Evolutionary conservation across 1,140 invertebrate species (phyloP).

Genomic region (Geopemphigus sp.): DNA sequence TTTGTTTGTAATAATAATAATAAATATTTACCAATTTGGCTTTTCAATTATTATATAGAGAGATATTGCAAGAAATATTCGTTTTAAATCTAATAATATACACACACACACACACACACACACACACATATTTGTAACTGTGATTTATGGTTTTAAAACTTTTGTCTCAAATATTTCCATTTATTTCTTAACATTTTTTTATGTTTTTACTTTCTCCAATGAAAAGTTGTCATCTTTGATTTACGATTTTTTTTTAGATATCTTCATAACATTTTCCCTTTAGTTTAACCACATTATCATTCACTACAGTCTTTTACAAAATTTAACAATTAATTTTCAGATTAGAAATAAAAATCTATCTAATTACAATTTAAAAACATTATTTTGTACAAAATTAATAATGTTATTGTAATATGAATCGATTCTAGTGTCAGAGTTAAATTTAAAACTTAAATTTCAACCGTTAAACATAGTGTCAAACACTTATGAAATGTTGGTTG

Average conservation of each 20-base stretch:
- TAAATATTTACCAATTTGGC: neutral
- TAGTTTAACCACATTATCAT: neutral
- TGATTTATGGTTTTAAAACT: conserved; percentile 26
- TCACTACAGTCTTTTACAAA: neutral
- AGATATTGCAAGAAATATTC: neutral
- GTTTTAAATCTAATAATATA: neutral
- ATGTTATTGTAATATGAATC: too few species aligned
- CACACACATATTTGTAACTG: neutral
- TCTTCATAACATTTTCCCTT: neutral
- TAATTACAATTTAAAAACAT: neutral
- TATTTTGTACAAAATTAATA: too few species aligned
- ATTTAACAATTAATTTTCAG: neutral
- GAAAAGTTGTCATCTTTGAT: conserved; percentile 12
- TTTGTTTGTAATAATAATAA: neutral
- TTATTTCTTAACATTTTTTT: neutral
- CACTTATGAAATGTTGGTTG: too few species aligned
- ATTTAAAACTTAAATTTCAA: too few species aligned
- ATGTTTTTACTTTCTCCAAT: neutral
- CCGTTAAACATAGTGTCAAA: too few species aligned
- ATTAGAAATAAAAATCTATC: neutral
- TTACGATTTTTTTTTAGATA: conserved; percentile 9
- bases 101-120: too few species aligned
- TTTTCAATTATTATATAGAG: neutral
- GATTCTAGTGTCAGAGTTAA: too few species aligned
- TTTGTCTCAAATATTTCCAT: neutral